Evolutionary conservation across 2,888 invertebrate species (phyloP).

Genomic region (Apamea sordens): DNA sequence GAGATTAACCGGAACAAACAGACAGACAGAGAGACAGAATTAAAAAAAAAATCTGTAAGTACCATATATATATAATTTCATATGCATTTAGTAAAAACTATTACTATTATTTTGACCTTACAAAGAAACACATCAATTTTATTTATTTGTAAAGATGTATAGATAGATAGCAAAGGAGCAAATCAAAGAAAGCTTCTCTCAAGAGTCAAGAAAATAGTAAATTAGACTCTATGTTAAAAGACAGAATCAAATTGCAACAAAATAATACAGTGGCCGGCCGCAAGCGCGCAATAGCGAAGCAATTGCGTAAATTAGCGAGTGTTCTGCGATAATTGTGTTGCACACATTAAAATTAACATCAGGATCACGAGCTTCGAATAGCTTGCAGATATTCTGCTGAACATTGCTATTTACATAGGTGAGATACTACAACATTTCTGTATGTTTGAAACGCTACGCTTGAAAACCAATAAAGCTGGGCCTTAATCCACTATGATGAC

Average conservation of each 20-base stretch:
- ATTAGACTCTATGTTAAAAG: background rate
- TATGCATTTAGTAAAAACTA: too few relatives aligned
- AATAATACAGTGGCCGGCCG: constrained; percentile 9
- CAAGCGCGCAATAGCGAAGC: constrained; percentile 26
- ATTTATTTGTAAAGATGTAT: too few relatives aligned
- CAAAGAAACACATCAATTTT: too few relatives aligned
- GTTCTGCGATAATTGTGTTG: constrained; percentile 54
- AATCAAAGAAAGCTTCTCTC: background rate
- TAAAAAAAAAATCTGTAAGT: too few relatives aligned
- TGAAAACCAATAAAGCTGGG: background rate
- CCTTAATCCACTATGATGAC: too few relatives aligned
- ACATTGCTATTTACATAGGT: constrained; percentile 6
- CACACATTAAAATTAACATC: constrained; percentile 61
- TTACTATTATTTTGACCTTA: too few relatives aligned
- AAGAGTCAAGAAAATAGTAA: too few relatives aligned
- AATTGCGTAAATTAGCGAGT: constrained; percentile 53
- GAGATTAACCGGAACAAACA: too few relatives aligned
- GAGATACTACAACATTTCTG: background rate
- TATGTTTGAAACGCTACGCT: background rate
- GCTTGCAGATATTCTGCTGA: constrained; percentile 28
- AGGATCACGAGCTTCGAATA: constrained; percentile 51
- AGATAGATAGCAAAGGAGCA: background rate
- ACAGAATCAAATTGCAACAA: constrained; percentile 28
- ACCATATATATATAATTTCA: too few relatives aligned
- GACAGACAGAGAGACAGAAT: too few relatives aligned